Base-by-base conservation (phyloP, 37 sponge, comb jelly and placozoan species). In the Cladorhizidae sp. region DNA sequence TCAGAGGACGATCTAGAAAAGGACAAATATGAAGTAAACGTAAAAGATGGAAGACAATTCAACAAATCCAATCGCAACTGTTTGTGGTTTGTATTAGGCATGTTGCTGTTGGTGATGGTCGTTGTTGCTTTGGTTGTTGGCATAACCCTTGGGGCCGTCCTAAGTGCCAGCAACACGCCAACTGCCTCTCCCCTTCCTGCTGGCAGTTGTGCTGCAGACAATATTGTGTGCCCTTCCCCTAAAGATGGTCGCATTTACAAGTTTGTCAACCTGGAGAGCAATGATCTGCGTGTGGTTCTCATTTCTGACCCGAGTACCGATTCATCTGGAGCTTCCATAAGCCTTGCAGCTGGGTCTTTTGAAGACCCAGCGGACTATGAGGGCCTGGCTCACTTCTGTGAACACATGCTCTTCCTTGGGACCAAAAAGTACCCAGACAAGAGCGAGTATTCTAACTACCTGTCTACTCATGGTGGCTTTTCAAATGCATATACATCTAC, bases 401-500 rank as follows among this genome's bases (percentile, higher is more conserved):
- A 98, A 70, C 98, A 98, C 83, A 93, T 98, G 94, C 92, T 98
- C 59, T 98, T 98, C 82, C 83, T 95, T 28, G 98, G 94, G n/a
- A 98, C 94, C 7, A 39, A 95, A 50, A 93, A 93, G 72, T 94
- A 89, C 54, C 94, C 90, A 7, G 67, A 70, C 5, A 88, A 92
- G 55, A 77, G 68, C 33, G 79, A 71, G 3, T 92, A 92, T 40
- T 83, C 89, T 18, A 59, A 84, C 20, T 97, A 62, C 81, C 89
- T 97, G 28, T 69, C 83, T n/a, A 50, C 82, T 5, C 87, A 97
- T 76, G 90, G 88, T 2, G 98, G 98, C 35, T 70, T 74, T 54
- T 91, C 90, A 51, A 97, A 97, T 71, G 98, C 98, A 12, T 97
- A 80, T 71, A 97, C 98, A 17, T 83, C 86, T 20, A 85, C 91